Conservation (phyloP, 2,888 invertebrate species). For the Eumacrocentrus americanus region DNA sequence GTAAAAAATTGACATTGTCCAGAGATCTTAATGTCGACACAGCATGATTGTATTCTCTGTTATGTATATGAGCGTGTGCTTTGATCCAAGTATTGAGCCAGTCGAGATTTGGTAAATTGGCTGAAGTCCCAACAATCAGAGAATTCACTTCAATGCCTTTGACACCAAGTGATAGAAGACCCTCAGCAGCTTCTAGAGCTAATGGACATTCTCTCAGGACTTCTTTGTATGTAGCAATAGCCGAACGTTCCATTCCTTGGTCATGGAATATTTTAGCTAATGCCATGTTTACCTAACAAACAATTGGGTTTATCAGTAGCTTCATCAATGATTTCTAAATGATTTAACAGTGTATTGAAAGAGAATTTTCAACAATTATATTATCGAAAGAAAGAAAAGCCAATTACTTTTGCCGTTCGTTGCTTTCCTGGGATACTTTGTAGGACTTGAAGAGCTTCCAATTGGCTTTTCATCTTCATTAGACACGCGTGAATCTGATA, state of each 20-base stretch:
- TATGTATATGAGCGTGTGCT: conserved; percentile 70
- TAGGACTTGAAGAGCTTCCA: conserved; percentile 67
- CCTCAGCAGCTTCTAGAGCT: conserved; percentile 77
- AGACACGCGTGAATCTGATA: conserved; percentile 76
- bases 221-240: conserved; percentile 78
- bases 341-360: no score
- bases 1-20: conserved; percentile 70
- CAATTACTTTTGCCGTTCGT: conserved; percentile 70
- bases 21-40: conserved; percentile 71
- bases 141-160: conserved; percentile 78
- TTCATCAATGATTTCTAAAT: no score
- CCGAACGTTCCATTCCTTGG: conserved; percentile 73
- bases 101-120: conserved; percentile 56
- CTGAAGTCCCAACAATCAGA: conserved; percentile 69
- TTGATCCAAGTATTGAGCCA: conserved; percentile 71
- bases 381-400: no score
- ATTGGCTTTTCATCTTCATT: conserved; percentile 69
- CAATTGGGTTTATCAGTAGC: no score
- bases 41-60: conserved; percentile 73
- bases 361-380: no score
- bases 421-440: conserved; percentile 70
- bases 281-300: conserved; percentile 68
- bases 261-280: conserved; percentile 76
- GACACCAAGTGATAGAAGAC: conserved; percentile 73
- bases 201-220: conserved; percentile 77